Evolutionary conservation across 2,888 invertebrate species (phyloP), one percentile per base, ranked within the genome.

Genomic region (Spialia ferax): DNA sequence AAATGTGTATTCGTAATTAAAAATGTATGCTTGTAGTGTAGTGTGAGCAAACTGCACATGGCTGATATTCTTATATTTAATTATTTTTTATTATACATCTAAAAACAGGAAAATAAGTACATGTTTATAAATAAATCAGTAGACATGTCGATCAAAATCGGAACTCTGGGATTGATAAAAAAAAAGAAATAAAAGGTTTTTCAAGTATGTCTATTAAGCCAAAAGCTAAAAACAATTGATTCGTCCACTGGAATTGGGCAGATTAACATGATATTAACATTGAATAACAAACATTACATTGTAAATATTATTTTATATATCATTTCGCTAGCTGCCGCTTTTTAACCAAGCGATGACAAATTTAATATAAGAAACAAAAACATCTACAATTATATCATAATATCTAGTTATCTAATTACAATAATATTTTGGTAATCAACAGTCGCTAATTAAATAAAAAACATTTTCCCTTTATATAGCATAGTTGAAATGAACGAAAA

Each of bases 301-400:
- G 48, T 48, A 20, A 48, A 48, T 20, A 48, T 48, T 45, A 48
- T 48, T 48, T 45, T 45, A 1, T n/a, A 18, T 48, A 48, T n/a
- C n/a, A n/a, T 48, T 48, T 48, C 48, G 48, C 48, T 48, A 48
- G 48, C 48, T 48, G 48, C 48, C 20, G 48, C 48, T 48, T 48
- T 10, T 20, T 0, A 45, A 45, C 18, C 8, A 18, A 45, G 45
- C 45, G 45, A 45, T 45, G 8, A 10, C 18, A 45, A 2, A 32
- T 11, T 15, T 20, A 20, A 48, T 18, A 20, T 20, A 20, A 20
- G 18, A 18, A 45, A 45, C 5, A n/a, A 38, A 45, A 7, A 15
- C 15, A n/a, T 45, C 42, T 45, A 45, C 15, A 42, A 42, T 15
- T 42, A 15, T 15, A 7, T n/a, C 15, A 42, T 42, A 42, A 42